A percentile compares a stretch with the other conserved stretches of the same genome.
Conservation (phyloP, 2,113 vertebrate genomes). For the Colius striatus region DNA sequence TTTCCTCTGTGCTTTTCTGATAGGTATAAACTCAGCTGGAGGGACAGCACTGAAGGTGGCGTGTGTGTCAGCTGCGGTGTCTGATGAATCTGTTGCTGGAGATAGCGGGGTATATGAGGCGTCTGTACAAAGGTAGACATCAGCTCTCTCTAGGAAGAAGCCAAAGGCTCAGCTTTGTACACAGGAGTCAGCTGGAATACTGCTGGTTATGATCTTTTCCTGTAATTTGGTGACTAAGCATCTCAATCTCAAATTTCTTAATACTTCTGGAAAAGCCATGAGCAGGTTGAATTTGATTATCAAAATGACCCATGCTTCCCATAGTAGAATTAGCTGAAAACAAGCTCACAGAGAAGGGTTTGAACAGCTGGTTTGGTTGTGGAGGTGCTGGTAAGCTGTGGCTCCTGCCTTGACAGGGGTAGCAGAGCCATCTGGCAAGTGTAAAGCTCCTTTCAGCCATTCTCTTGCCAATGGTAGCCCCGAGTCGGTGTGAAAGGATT, state of each 20-base stretch:
- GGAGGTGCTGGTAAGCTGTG: neutral
- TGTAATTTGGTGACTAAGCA: neutral
- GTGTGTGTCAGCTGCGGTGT: slow-evolving; percentile 92
- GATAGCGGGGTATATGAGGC: slow-evolving; percentile 97
- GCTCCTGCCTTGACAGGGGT: neutral
- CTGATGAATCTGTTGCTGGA: slow-evolving; percentile 95
- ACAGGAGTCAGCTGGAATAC: neutral
- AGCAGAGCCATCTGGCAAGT: neutral
- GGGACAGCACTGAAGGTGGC: slow-evolving; percentile 80
- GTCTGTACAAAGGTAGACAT: slow-evolving; percentile 84
- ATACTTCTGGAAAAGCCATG: neutral
- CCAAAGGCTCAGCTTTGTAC: neutral
- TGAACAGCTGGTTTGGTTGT: neutral
- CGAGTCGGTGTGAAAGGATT: neutral
- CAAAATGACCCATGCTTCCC: neutral
- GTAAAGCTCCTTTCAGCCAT: neutral
- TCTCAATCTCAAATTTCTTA: neutral
- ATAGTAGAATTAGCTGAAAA: neutral
- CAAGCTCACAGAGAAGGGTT: neutral
- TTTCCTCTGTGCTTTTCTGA: neutral
- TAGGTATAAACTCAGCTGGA: slow-evolving; percentile 72
- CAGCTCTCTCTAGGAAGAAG: neutral
- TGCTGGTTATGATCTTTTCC: neutral
- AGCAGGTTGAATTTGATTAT: neutral
- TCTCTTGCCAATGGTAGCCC: neutral